phyloP scores from a whole-genome alignment of 2,888 invertebrate genomes.

The Caenorhabditis parvicauda region DNA sequence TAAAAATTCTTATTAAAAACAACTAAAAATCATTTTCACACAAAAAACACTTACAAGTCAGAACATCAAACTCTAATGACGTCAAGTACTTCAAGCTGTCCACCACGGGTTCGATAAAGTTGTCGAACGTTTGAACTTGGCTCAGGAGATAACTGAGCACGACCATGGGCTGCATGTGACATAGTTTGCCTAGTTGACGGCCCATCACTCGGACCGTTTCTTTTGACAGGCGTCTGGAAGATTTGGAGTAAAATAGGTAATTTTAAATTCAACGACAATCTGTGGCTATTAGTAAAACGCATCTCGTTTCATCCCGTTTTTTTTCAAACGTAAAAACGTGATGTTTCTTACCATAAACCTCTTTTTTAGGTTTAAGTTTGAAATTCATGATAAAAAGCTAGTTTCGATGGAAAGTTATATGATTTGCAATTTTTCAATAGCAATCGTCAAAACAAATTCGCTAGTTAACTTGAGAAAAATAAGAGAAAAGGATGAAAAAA shows the following conservation, averaged over 20 bases:
- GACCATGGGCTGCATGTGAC: conserved; percentile 90
- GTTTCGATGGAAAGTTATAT: too few relatives aligned
- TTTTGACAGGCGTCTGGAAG: conserved; percentile 75
- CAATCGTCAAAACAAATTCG: too few relatives aligned
- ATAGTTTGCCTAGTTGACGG: conserved; percentile 89
- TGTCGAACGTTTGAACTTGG: conserved; percentile 83
- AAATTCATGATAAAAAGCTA: too few relatives aligned
- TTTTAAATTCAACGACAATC: background rate
- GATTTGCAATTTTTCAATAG: too few relatives aligned
- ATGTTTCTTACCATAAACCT: too few relatives aligned
- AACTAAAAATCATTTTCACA: too few relatives aligned
- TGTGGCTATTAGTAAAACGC: conserved; percentile 21
- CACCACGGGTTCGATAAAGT: conserved; percentile 90
- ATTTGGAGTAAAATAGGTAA: background rate
- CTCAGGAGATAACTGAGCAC: conserved; percentile 85
- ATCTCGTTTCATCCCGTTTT: too few relatives aligned
- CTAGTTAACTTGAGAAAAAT: too few relatives aligned
- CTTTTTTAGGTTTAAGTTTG: too few relatives aligned
- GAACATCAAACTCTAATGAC: conserved; percentile 87
- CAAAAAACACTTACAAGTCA: conserved; percentile 72
- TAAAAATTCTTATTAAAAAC: too few relatives aligned
- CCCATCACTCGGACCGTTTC: conserved; percentile 97
- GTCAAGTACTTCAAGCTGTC: conserved; percentile 95
- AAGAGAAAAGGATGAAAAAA: too few relatives aligned
- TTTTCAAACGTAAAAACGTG: too few relatives aligned